These are phyloP conservation scores for Tragopan temminckii DNA, from an alignment of 2,797 vertebrate genomes.

Conservation along the genomic window DNA sequence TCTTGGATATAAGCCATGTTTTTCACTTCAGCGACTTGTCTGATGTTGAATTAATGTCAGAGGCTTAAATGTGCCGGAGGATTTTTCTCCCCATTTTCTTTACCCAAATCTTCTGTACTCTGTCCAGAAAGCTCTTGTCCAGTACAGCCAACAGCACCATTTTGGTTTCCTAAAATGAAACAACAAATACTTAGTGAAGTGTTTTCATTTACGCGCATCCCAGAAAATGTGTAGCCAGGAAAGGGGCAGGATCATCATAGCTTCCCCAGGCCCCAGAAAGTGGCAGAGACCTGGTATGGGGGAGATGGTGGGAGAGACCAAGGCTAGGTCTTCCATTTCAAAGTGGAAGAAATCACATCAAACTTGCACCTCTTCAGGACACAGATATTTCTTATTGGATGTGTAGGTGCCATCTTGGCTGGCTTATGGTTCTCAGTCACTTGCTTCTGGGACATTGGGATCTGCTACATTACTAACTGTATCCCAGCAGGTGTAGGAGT, in stretches of 20 bases:
- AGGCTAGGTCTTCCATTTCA: neutral
- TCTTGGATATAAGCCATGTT: conserved; percentile 7
- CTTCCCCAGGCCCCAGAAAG: neutral
- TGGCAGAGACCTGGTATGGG: neutral
- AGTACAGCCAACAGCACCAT: rapidly evolving
- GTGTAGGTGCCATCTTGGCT: neutral
- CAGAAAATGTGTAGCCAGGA: neutral
- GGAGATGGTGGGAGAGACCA: neutral
- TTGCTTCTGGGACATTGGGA: rapidly evolving
- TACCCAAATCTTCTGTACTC: neutral
- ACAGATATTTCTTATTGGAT: neutral
- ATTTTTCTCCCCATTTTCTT: neutral
- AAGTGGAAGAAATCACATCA: neutral
- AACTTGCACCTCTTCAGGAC: neutral
- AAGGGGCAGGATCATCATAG: neutral
- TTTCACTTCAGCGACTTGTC: conserved; percentile 37
- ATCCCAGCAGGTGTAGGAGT: neutral
- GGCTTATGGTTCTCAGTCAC: neutral
- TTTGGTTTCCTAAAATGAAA: neutral
- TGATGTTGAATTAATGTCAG: conserved; percentile 20
- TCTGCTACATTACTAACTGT: neutral
- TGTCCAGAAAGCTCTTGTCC: neutral
- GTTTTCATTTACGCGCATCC: neutral
- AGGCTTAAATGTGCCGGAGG: neutral
- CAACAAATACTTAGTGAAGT: neutral